A percentile compares a stretch with the other conserved stretches of the same genome.
Evolutionary conservation across 2,797 vertebrate genomes (phyloP).

Genomic region (Mustela erminea): DNA sequence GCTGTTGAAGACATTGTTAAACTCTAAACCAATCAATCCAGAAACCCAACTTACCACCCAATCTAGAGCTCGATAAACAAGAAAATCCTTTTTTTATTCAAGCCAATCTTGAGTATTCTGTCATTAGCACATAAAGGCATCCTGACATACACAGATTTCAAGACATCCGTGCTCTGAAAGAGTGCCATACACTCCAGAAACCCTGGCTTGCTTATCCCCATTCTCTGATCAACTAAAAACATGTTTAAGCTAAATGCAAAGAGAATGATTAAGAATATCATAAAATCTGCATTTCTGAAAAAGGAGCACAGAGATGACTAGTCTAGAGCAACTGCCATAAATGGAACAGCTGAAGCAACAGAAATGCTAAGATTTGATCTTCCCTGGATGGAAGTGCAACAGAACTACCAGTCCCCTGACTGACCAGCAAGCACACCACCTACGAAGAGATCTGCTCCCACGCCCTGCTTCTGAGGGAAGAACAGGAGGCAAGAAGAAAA

Average conservation of each 20-base stretch:
- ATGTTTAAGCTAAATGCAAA: not conserved
- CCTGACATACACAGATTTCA: not conserved
- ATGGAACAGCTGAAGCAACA: not conserved
- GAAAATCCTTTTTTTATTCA: not conserved
- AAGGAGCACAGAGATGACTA: not conserved
- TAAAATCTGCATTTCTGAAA: not conserved
- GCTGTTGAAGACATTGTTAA: not conserved
- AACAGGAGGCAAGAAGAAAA: not conserved
- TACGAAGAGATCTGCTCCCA: not conserved
- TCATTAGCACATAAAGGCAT: not conserved
- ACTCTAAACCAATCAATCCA: not conserved
- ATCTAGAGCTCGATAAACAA: not conserved
- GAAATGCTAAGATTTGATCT: not conserved
- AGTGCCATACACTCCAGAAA: not conserved
- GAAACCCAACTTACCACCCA: slow-evolving; percentile 8
- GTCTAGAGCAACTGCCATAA: not conserved
- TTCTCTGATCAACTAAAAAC: not conserved
- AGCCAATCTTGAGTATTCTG: not conserved
- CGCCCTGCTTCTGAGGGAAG: not conserved
- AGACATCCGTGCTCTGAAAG: not conserved
- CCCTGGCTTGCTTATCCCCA: not conserved
- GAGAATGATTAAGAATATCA: not conserved
- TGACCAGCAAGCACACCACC: not conserved
- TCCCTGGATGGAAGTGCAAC: not conserved
- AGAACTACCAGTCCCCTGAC: not conserved